Percentiles rank a stretch among this genome's conserved stretches.
phyloP scores from a whole-genome alignment of 1,140 invertebrate genomes.

The Heliconius hermathena region DNA sequence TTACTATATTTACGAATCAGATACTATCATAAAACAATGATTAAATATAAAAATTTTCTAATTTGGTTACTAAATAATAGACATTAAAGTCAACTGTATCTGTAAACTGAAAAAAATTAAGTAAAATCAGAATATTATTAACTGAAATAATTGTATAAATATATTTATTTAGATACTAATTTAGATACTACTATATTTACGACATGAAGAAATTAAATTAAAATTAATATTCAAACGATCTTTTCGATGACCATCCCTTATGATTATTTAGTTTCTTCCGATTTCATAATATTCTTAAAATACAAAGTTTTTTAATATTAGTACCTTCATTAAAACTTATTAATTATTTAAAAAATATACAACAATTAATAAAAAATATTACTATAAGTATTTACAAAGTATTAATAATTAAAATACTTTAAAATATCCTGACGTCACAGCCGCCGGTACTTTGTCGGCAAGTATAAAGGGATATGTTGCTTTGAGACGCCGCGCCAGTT shows the following conservation, averaged over 20 bases:
- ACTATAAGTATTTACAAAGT: not conserved
- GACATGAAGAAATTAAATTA: not conserved
- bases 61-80: not conserved
- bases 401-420: constrained; percentile 1
- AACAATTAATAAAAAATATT: not conserved
- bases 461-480: constrained; percentile 66
- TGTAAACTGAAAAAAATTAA: not conserved
- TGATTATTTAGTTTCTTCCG: not conserved
- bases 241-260: not conserved
- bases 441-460: constrained; percentile 65
- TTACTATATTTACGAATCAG: too few species aligned
- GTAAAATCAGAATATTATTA: not conserved
- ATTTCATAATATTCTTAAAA: constrained; percentile 1
- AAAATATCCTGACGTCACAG: constrained; percentile 53
- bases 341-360: constrained; percentile 1
- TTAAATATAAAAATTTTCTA: not conserved
- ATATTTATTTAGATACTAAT: not conserved
- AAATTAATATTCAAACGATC: constrained; percentile 5
- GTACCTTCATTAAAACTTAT: not conserved
- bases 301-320: not conserved
- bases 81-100: not conserved
- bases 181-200: not conserved
- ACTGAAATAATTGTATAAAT: not conserved
- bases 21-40: not conserved
- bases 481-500: constrained; percentile 60